Evolutionary conservation across 1,140 invertebrate genomes (phyloP), one percentile per base, ranked within the genome.

Genomic region (Pseudobourletiella spinata): DNA sequence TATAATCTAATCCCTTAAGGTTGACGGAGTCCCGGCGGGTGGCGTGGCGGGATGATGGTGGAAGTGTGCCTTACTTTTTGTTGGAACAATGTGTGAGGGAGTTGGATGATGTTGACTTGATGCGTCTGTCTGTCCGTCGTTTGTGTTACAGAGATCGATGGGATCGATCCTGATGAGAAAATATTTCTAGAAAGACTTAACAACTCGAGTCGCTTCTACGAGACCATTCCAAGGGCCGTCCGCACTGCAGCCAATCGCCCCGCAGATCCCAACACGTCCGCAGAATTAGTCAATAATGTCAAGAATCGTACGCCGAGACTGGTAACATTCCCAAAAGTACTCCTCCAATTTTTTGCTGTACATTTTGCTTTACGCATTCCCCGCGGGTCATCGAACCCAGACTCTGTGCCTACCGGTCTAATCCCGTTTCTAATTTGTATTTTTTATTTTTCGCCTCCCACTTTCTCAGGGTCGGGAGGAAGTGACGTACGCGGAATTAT

Each of bases 401-500:
- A 48, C 24, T 48, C 4, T 48, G n/a, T n/a, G n/a, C n/a, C n/a
- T n/a, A n/a, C n/a, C n/a, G n/a, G n/a, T n/a, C n/a, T n/a, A n/a
- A n/a, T n/a, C n/a, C n/a, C n/a, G n/a, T n/a, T n/a, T n/a, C n/a
- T n/a, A n/a, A n/a, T n/a, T n/a, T n/a, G n/a, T n/a, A n/a, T n/a
- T n/a, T n/a, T n/a, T n/a, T n/a, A n/a, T n/a, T n/a, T n/a, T n/a
- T n/a, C n/a, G n/a, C n/a, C n/a, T n/a, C n/a, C n/a, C n/a, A n/a
- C n/a, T n/a, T n/a, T n/a, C n/a, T n/a, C 50, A 69, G 68, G 64
- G 35, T 24, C 55, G 68, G 44, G 76, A 80, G 72, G 81, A 83
- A 71, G 72, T 83, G 66, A 79, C 79, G 44, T 83, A 83, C 61
- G 81, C 79, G 42, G 82, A 83, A 71, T 73, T 83, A 64, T 73